Evolutionary conservation across 2,113 vertebrate genomes (phyloP), one percentile per base, ranked within the genome.

Genomic region (Sarotherodon lohbergeri): DNA sequence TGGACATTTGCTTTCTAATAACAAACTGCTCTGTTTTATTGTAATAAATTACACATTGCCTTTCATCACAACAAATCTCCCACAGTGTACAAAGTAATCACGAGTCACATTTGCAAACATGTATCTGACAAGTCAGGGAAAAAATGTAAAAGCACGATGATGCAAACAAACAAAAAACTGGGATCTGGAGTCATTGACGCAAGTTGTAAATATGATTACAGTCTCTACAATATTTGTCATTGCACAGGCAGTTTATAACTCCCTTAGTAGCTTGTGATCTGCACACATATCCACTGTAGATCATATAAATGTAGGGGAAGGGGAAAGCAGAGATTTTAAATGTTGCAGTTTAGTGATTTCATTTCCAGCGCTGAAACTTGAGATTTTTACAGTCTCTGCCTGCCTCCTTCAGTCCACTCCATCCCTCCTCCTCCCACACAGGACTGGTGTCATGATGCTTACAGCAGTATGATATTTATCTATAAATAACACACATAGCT

Each of bases 401-500:
- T 27, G 19, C 34, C n/a, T 50, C 11, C 16, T 6, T 56, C 56
- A 3, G 8, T 3, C 63, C 7, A 71, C 17, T 34, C 3, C 29
- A 3, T 14, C 46, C 17, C 24, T 46, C 48, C 52, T 50, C 79
- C 82, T 36, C 78, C 83, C 7, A 9, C 86, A 83, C 71, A 71
- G 55, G 24, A 2, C 36, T 3, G 88, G 78, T 87, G 82, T 76
- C 84, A 43, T 14, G 57, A 14, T 68, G 39, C 41, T 41, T 80
- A 36, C 82, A 86, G 86, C 85, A 3, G 1, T 11, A 27, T 29
- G 82, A 91, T 91, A 50, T 90, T 84, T 85, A 91, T 88, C 90
- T 90, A 83, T 83, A 87, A 88, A 92, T 89, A 90, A 76, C 88
- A 43, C 78, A 61, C 50, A 43, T n/a, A 59, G 85, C 66, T 85